These are phyloP conservation scores for Threskiornis aethiopicus DNA, from an alignment of 2,797 vertebrate species.

Conservation along the genomic window DNA sequence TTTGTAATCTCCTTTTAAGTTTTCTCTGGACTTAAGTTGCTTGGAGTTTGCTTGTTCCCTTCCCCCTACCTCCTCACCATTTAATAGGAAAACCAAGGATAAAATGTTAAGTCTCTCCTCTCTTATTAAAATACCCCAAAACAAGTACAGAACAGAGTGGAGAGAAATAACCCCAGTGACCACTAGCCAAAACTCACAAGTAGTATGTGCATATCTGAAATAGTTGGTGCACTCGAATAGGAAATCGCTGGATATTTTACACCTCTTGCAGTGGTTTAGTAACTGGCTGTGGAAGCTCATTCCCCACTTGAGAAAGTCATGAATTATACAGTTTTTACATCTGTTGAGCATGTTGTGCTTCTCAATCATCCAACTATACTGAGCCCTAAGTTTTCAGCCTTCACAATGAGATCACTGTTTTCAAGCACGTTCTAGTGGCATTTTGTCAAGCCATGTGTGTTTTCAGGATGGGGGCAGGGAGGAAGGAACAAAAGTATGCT, in stretches of 20 bases:
- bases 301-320: conserved; percentile 74
- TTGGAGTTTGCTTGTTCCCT: background rate
- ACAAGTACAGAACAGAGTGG: background rate
- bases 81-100: background rate
- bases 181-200: conserved; percentile 65
- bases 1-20: conserved; percentile 25
- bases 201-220: conserved; percentile 82
- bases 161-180: conserved; percentile 48
- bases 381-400: conserved; percentile 64
- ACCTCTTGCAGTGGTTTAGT: conserved; percentile 87
- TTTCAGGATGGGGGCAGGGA: conserved; percentile 69
- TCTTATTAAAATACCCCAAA: conserved; percentile 18
- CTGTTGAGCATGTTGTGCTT: conserved; percentile 81
- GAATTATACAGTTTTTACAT: conserved; percentile 77
- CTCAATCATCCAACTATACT: conserved; percentile 74
- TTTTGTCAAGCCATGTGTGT: conserved; percentile 73
- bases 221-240: conserved; percentile 83
- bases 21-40: background rate
- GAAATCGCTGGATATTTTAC: conserved; percentile 86
- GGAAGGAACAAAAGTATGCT: conserved; percentile 70
- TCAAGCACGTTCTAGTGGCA: conserved; percentile 68
- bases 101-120: background rate
- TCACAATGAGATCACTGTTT: conserved; percentile 81
- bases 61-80: background rate
- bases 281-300: conserved; percentile 77